Percentiles rank a stretch among this genome's conserved stretches.
Evolutionary conservation across 2,888 invertebrate species (phyloP).

Genomic region (Archips xylosteana): DNA sequence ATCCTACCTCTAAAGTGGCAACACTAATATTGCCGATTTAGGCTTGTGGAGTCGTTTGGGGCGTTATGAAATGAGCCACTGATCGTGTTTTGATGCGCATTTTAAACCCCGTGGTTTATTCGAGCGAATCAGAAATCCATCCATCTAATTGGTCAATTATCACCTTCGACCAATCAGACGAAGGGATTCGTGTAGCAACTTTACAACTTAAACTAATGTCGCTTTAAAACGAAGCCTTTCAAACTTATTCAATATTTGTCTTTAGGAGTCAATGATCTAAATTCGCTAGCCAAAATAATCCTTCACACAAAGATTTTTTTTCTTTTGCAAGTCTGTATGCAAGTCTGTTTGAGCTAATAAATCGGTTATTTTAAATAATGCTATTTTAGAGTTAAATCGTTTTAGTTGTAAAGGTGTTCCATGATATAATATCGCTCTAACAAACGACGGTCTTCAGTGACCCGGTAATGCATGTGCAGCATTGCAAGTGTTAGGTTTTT

Average conservation of each 20-base stretch:
- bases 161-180: not conserved
- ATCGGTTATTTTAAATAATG: not conserved
- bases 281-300: no score
- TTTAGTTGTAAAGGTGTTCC: not conserved
- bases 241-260: not conserved
- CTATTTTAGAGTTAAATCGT: not conserved
- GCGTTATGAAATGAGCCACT: not conserved
- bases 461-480: conserved; percentile 34
- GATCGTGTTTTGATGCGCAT: conserved; percentile 29
- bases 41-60: not conserved
- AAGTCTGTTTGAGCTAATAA: no score
- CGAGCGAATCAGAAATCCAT: not conserved
- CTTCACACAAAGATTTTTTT: no score
- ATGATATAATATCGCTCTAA: not conserved
- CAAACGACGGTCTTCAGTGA: not conserved
- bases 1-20: not conserved
- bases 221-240: not conserved
- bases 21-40: not conserved
- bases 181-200: not conserved
- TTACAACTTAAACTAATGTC: not conserved
- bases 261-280: no score
- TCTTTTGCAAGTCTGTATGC: no score
- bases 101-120: not conserved
- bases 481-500: conserved; percentile 25
- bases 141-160: not conserved